Conservation (phyloP, 2,888 invertebrate genomes). For the Odontocolon sp. region DNA sequence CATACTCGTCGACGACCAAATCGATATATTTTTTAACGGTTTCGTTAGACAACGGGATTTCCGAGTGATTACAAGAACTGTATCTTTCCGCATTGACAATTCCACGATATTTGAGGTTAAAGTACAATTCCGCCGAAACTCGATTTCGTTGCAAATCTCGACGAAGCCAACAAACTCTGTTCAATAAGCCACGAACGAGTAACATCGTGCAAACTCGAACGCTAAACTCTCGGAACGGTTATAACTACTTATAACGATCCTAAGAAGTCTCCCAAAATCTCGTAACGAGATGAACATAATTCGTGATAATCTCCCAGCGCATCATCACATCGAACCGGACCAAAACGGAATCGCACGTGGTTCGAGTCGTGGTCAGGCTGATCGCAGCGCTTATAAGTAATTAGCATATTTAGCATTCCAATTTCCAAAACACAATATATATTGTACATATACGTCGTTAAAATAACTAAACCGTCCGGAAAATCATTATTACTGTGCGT, state of each 20-base stretch:
- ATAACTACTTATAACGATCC: background rate
- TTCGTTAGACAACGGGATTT: constrained; percentile 43
- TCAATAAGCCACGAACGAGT: constrained; percentile 15
- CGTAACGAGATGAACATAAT: background rate
- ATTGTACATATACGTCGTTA: too few species aligned
- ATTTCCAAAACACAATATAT: background rate
- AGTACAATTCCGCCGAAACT: background rate
- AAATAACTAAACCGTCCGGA: too few species aligned
- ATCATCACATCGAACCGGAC: background rate
- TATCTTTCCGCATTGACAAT: constrained; percentile 3
- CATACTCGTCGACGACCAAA: constrained; percentile 61
- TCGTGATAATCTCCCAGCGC: background rate
- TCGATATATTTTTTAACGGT: constrained; percentile 67
- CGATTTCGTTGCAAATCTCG: constrained; percentile 2
- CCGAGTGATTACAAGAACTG: background rate
- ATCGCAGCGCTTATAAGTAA: constrained; percentile 28
- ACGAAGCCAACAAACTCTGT: constrained; percentile 11
- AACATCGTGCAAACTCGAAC: constrained; percentile 39
- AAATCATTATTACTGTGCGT: too few species aligned
- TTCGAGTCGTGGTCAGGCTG: constrained; percentile 15
- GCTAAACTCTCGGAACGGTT: background rate
- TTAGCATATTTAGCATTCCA: background rate
- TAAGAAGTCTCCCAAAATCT: background rate
- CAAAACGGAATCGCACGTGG: constrained; percentile 36
- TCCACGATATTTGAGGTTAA: constrained; percentile 46